Percentiles rank a stretch among this genome's conserved stretches.
These are phyloP conservation scores for Drosophila sordidapex DNA, from an alignment of 2,888 invertebrate genomes.

Conservation along the genomic window DNA sequence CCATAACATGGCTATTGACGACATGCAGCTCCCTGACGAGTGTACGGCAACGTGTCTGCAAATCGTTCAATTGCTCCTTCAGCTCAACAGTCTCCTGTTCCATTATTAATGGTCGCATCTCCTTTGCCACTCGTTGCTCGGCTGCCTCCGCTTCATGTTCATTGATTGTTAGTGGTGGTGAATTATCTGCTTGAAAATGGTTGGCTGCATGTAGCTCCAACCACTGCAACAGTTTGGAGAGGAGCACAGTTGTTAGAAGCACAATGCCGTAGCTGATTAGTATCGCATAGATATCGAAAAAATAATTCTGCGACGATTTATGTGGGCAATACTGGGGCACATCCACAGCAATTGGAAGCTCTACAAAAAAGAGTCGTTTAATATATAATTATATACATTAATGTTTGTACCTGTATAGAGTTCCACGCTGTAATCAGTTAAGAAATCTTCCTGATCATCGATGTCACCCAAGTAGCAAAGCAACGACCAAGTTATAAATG, in stretches of 20 bases:
- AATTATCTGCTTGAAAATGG: neutral
- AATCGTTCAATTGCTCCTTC: constrained; percentile 38
- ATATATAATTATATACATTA: neutral
- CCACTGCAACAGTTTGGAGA: constrained; percentile 42
- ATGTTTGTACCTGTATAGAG: constrained; percentile 56
- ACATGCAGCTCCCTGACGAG: constrained; percentile 48
- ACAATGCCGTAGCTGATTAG: constrained; percentile 46
- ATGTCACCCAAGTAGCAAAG: constrained; percentile 52
- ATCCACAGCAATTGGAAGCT: constrained; percentile 18
- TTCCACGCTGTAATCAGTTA: constrained; percentile 48
- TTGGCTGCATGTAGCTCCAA: constrained; percentile 14
- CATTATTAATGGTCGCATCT: neutral
- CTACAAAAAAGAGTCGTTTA: constrained; percentile 20
- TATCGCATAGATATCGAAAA: constrained; percentile 8
- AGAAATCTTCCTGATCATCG: constrained; percentile 19
- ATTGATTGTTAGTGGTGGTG: neutral
- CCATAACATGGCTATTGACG: constrained; percentile 11
- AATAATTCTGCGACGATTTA: neutral
- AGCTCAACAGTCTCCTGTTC: constrained; percentile 31
- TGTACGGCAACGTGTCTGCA: constrained; percentile 46
- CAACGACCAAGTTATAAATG: constrained; percentile 61
- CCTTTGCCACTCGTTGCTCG: neutral
- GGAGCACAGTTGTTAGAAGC: constrained; percentile 23
- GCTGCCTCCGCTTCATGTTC: neutral
- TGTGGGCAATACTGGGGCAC: constrained; percentile 13